Evolutionary conservation across 2,888 invertebrate species (phyloP).

Genomic region (Pinctada fucata): DNA sequence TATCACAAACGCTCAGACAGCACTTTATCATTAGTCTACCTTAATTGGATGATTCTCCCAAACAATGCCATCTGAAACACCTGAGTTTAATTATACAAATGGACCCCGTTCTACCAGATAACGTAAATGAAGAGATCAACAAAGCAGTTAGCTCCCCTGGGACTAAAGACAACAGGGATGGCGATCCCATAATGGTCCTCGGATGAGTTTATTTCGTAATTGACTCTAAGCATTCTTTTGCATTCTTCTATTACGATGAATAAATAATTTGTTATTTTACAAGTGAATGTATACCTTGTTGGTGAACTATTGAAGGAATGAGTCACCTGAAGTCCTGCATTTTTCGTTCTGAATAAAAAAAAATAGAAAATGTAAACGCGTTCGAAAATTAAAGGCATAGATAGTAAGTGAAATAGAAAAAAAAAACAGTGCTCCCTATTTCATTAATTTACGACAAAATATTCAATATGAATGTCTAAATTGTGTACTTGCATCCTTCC

Average conservation of each 20-base stretch:
- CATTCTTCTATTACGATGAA: neutral
- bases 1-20: neutral
- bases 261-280: constrained; percentile 1
- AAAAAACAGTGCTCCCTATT: no score
- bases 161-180: neutral
- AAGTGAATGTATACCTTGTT: neutral
- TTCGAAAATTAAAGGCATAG: no score
- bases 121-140: neutral
- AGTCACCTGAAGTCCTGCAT: no score
- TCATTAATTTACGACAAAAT: no score
- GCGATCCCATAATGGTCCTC: neutral
- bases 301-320: no score
- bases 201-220: neutral
- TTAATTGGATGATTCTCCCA: neutral
- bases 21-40: neutral
- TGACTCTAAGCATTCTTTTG: neutral
- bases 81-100: constrained; percentile 4
- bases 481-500: no score
- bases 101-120: neutral
- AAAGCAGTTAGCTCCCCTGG: neutral
- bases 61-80: neutral
- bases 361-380: no score
- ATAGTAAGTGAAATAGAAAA: no score
- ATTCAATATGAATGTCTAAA: no score
- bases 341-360: no score